Base-by-base conservation (phyloP, 2,797 vertebrate genomes). In the Brachyalestes nurse region DNA sequence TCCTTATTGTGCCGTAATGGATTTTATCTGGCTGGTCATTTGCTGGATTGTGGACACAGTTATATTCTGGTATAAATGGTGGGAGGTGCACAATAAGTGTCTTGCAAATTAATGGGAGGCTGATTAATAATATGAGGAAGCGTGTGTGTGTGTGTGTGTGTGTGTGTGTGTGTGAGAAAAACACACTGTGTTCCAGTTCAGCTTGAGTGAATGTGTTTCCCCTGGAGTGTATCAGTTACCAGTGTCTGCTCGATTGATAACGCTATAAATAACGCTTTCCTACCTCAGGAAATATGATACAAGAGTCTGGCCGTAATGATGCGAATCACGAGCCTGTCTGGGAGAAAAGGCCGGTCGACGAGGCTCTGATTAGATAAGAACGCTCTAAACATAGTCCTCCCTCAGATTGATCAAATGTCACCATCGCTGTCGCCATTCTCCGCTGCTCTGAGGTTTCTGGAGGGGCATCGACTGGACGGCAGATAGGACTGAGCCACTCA, bases 231-330 rank as follows among this genome's bases (percentile, higher is more conserved):
- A 67, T 83, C 61, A 72, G 9, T 80, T 77, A 77, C 67, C n/a
- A 19, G 23, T 5, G 34, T 61, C 61, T 72, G 28, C 19, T 73
- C 69, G 72, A 75, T 61, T 57, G 77, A 77, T 70, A 62, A 64
- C 77, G 21, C 77, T 84, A 72, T 80, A 84, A 86, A 78, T 78
- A 86, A 64, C 45, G 13, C 72, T 77, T 71, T 75, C 61, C 51
- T 70, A 57, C 72, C 38, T 6, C 70, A 67, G 80, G 78, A 82
- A 62, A 86, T 80, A 49, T 75, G 74, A 78, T 75, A 75, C 19
- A 78, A n/a, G 4, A 25, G 47, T 77, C 70, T 79, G 72, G 34
- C 12, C 1, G 40, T 73, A 62, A 16, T 62, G 58, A 60, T 60
- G 58, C 23, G 65, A 17, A 66, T 45, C 60, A 1, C 51, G 40